Percentiles rank a stretch among this genome's conserved stretches.
phyloP scores from a whole-genome alignment of 2,113 vertebrate species.

The Connochaetes taurinus region DNA sequence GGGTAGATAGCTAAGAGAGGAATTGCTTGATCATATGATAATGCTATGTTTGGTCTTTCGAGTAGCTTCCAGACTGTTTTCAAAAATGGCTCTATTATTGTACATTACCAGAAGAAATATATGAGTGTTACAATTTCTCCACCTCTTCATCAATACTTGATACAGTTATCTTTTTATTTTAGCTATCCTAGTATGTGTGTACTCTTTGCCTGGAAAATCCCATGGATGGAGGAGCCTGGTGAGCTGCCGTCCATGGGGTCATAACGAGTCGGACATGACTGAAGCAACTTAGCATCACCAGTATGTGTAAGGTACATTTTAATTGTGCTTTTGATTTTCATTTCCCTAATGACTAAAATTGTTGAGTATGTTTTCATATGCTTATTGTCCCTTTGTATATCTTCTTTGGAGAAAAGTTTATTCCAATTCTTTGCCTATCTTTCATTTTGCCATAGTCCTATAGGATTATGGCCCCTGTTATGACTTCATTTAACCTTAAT shows the following conservation, averaged over 20 bases:
- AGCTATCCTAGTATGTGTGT: background rate
- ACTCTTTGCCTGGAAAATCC: no score
- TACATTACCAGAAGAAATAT: background rate
- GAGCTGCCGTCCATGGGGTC: no score
- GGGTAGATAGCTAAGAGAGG: background rate
- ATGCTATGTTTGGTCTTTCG: background rate
- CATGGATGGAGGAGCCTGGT: no score
- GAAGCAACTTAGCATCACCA: no score
- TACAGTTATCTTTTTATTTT: background rate
- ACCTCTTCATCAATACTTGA: background rate
- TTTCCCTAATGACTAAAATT: background rate
- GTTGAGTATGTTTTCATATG: background rate
- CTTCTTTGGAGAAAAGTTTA: background rate
- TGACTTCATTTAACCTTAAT: background rate
- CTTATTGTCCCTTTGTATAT: background rate
- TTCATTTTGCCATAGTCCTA: background rate
- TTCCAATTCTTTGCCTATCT: background rate
- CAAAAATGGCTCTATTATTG: background rate
- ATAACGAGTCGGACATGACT: rapidly evolving
- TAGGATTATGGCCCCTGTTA: background rate
- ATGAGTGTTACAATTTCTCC: background rate
- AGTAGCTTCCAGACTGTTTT: background rate
- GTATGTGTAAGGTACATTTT: background rate
- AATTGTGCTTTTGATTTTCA: background rate
- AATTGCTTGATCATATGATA: background rate